Conservation (phyloP, 2,113 vertebrate species). For the Dinomys branickii region DNA sequence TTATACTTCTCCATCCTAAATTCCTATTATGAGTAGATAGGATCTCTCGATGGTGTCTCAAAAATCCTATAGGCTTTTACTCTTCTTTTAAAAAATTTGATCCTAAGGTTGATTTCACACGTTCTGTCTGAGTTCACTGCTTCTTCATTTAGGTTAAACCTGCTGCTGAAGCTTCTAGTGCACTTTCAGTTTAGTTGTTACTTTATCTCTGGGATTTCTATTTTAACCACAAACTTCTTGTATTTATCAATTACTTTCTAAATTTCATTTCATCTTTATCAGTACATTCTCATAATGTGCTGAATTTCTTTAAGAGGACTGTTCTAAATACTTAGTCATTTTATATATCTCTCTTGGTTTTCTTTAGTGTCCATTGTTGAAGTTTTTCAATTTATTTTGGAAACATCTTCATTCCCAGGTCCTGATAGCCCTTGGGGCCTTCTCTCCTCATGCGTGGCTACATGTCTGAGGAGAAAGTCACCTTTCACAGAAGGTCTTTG, state of each 20-base stretch:
- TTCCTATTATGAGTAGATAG: background rate
- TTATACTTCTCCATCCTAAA: background rate
- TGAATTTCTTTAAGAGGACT: background rate
- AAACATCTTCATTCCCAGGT: background rate
- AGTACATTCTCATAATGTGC: background rate
- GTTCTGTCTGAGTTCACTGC: background rate
- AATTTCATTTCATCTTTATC: background rate
- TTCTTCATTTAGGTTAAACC: background rate
- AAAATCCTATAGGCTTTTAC: background rate
- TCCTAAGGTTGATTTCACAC: background rate
- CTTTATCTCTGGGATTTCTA: background rate
- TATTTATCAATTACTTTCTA: background rate
- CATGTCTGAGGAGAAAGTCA: background rate
- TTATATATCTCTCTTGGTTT: background rate
- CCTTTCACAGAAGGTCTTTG: background rate
- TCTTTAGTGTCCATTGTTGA: too few relatives aligned
- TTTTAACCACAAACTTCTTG: background rate
- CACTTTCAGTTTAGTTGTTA: background rate
- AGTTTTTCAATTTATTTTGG: background rate
- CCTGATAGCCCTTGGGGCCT: background rate
- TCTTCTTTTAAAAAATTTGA: background rate
- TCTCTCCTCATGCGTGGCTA: background rate
- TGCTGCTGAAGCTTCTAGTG: too few relatives aligned
- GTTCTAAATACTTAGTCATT: background rate
- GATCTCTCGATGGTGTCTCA: background rate